phyloP scores from a whole-genome alignment of 2,113 vertebrate species.

The Apistogramma diplotaenia region DNA sequence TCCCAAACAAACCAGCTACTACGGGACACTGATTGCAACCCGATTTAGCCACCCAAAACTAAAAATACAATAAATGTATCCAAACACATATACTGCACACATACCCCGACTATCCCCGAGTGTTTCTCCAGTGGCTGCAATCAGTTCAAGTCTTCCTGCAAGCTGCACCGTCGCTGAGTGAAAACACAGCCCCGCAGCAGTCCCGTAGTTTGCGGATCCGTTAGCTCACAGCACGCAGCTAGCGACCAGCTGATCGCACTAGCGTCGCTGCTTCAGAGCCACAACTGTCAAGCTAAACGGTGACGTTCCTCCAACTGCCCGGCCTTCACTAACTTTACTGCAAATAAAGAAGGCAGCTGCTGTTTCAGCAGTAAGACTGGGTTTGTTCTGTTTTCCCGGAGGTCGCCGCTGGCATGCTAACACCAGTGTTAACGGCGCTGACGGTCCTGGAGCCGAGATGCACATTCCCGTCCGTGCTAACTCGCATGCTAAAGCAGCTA shows the following conservation, averaged over 20 bases:
- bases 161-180: neutral
- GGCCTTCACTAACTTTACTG: neutral
- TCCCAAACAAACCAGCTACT: neutral
- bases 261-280: conserved; percentile 20
- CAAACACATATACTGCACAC: neutral
- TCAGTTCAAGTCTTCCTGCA: neutral
- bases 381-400: too few relatives aligned
- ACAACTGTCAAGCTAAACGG: conserved; percentile 45
- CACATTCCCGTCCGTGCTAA: conserved; percentile 33
- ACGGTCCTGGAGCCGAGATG: neutral
- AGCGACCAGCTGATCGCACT: conserved; percentile 46
- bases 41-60: neutral
- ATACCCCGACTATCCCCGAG: accelerated
- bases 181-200: neutral
- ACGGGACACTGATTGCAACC: neutral
- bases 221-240: neutral
- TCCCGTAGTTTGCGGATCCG: neutral
- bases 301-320: neutral
- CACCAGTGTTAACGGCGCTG: neutral
- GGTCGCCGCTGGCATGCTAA: neutral
- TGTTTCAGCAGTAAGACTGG: neutral
- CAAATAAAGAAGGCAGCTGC: neutral
- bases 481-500: conserved; percentile 41
- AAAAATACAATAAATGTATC: neutral
- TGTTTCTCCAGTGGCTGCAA: neutral